phyloP scores from a whole-genome alignment of 2,113 vertebrate genomes.

The Crotalus viridis region DNA sequence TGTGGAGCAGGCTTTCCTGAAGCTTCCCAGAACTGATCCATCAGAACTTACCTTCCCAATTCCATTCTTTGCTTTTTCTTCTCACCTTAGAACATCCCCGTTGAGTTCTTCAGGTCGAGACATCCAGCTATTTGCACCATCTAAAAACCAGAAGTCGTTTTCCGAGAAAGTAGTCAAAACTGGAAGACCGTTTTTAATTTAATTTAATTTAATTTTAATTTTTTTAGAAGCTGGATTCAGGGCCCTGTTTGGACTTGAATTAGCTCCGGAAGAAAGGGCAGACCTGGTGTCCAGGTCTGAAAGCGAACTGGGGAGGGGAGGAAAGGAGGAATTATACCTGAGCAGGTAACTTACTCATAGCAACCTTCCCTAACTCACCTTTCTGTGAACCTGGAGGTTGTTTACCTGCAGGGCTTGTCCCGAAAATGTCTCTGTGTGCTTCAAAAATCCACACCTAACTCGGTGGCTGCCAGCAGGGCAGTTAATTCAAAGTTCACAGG shows the following conservation, averaged over 20 bases:
- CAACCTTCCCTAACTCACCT: background rate
- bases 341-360: background rate
- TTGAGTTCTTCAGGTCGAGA: background rate
- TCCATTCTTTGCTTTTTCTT: background rate
- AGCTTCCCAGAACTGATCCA: background rate
- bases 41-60: background rate
- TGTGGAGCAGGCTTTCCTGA: background rate
- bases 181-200: background rate
- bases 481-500: background rate
- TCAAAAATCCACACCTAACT: background rate
- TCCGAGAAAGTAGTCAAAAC: background rate
- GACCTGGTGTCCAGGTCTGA: background rate
- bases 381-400: background rate
- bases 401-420: background rate
- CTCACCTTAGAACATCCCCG: background rate
- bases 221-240: background rate
- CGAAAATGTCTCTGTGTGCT: background rate
- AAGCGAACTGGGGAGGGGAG: background rate
- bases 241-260: background rate
- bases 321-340: background rate
- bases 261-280: background rate
- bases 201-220: background rate
- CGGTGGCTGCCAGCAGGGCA: background rate
- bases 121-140: background rate
- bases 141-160: background rate